phyloP scores from a whole-genome alignment of 2,113 vertebrate genomes.

The Oriolus oriolus region DNA sequence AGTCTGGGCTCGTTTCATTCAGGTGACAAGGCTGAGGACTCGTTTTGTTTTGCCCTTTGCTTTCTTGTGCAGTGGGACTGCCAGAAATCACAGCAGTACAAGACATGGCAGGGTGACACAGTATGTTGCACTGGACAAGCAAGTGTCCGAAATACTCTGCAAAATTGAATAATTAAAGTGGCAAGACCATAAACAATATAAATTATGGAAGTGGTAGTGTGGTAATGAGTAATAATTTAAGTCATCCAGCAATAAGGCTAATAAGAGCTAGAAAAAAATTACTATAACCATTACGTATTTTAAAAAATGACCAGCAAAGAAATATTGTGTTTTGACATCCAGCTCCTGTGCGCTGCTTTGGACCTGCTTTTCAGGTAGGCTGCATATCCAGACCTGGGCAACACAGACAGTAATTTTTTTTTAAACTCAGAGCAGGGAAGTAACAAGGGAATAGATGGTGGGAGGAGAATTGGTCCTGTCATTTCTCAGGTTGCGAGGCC shows the following conservation, averaged over 20 bases:
- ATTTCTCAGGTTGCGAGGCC: neutral
- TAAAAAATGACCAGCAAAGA: neutral
- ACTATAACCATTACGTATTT: neutral
- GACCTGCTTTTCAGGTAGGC: neutral
- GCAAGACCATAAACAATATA: neutral
- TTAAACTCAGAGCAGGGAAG: neutral
- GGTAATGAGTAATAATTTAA: neutral
- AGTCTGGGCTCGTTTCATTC: neutral
- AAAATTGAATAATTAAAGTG: slow-evolving; percentile 12
- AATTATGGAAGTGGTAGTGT: neutral
- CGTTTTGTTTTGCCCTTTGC: neutral
- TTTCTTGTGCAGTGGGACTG: neutral
- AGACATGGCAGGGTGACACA: rapidly evolving
- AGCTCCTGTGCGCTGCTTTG: neutral
- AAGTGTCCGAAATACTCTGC: neutral
- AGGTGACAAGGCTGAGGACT: neutral
- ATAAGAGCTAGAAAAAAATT: neutral
- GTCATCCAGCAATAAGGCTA: neutral
- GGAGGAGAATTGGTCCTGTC: neutral
- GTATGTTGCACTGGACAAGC: neutral
- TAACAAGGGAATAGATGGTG: neutral
- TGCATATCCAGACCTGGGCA: neutral
- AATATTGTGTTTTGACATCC: neutral
- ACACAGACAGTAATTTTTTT: rapidly evolving
- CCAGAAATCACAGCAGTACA: neutral